A percentile compares a stretch with the other conserved stretches of the same genome.
phyloP scores from a whole-genome alignment of 1,140 invertebrate genomes.

The Temnothorax curvispinosus region DNA sequence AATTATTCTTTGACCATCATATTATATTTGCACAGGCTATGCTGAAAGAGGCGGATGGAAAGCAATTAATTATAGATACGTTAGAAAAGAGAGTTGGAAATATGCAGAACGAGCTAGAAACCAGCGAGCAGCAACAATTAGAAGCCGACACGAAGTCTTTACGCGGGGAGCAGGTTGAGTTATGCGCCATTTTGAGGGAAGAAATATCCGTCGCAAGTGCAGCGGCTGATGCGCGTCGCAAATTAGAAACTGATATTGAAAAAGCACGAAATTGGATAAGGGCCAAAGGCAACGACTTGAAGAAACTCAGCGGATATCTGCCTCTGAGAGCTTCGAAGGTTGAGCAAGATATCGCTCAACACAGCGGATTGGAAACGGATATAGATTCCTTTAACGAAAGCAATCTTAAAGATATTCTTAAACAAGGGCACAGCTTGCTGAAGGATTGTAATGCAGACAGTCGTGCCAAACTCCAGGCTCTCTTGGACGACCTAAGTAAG shows the following conservation, averaged over 20 bases:
- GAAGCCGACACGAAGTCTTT: slow-evolving; percentile 89
- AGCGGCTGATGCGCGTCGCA: slow-evolving; percentile 89
- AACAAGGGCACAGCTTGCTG: slow-evolving; percentile 91
- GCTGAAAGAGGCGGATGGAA: slow-evolving; percentile 93
- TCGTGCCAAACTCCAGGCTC: slow-evolving; percentile 87
- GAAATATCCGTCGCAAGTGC: slow-evolving; percentile 90
- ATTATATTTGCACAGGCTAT: slow-evolving; percentile 84
- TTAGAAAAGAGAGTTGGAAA: slow-evolving; percentile 93
- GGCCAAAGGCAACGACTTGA: slow-evolving; percentile 90
- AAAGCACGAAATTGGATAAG: slow-evolving; percentile 92
- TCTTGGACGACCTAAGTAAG: slow-evolving; percentile 89
- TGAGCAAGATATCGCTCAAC: slow-evolving; percentile 91
- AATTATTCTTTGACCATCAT: neutral
- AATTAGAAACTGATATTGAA: slow-evolving; percentile 92
- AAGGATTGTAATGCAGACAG: slow-evolving; percentile 93
- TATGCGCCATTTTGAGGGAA: slow-evolving; percentile 90
- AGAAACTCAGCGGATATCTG: slow-evolving; percentile 90
- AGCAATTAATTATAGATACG: slow-evolving; percentile 92
- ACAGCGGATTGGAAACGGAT: slow-evolving; percentile 91
- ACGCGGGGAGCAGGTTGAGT: slow-evolving; percentile 89
- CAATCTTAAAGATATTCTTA: slow-evolving; percentile 91
- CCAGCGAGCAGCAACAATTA: slow-evolving; percentile 90
- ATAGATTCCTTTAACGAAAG: slow-evolving; percentile 92
- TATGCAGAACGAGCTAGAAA: slow-evolving; percentile 94
- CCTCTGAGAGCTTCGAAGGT: slow-evolving; percentile 91